Evolutionary conservation across 2,113 vertebrate genomes (phyloP), one percentile per base, ranked within the genome.

Genomic region (Nycticryphes semicollaris): DNA sequence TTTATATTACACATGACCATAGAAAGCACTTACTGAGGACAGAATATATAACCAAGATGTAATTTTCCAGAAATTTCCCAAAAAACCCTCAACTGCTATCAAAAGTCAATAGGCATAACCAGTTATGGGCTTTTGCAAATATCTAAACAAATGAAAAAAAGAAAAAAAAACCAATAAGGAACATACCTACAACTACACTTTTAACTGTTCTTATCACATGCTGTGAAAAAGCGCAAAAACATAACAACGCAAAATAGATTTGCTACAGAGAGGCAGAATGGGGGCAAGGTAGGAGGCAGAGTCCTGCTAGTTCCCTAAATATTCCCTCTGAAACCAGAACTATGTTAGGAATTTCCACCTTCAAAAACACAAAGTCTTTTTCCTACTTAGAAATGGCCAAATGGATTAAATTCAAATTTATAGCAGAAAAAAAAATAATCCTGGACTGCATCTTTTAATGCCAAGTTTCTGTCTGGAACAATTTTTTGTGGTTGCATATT

Each of bases 401-500:
- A 66, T 33, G 50, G 28, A 84, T 87, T 84, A 78, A 70, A 75
- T 88, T 93, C 31, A 78, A 87, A 80, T 56, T 37, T 72, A 84
- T 51, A 51, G 21, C 7, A 9, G 21, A 9, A 30, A 63, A 48
- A 47, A 79, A 84, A 67, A 54, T 60, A 74, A 56, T 47, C 66
- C 51, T 64, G 48, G 63, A 53, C 50, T 77, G 56, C 22, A 47
- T 74, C 66, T 96, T 77, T 48, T 89, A 96, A 89, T 94, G 91
- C 73, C 90, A 96, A 94, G 45, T 93, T 92, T 96, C 91, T 96
- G 88, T 84, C 89, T 89, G 63, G 51, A 96, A 96, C 33, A 70
- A 80, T 90, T 96, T 96, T 93, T 74, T 96, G 84, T 63, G 96
- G 88, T 87, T 94, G 79, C 84, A 73, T 85, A 95, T 90, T 88